phyloP scores from a whole-genome alignment of 2,113 vertebrate genomes.

The Callionymus lyra region DNA sequence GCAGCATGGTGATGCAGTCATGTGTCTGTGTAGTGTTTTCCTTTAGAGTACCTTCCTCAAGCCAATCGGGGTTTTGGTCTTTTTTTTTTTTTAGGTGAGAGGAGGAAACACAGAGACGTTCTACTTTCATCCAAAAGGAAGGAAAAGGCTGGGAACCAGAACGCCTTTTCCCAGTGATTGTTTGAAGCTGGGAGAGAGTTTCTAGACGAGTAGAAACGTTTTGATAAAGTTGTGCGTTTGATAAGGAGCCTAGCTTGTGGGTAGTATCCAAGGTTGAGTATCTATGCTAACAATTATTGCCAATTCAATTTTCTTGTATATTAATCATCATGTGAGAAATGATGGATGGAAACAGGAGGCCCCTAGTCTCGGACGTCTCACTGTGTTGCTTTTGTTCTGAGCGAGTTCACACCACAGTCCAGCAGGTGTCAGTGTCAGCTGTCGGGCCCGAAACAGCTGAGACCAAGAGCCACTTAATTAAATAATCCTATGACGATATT shows the following conservation, averaged over 20 bases:
- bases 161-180: slow-evolving; percentile 52
- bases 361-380: no score
- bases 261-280: no score
- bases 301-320: not conserved
- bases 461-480: not conserved
- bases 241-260: not conserved
- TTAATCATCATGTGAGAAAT: not conserved
- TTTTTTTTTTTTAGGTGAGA: slow-evolving; percentile 3
- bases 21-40: slow-evolving; percentile 5
- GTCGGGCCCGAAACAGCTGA: slow-evolving; percentile 1
- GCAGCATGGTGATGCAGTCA: slow-evolving; percentile 7
- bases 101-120: slow-evolving; percentile 32
- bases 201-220: slow-evolving; percentile 1
- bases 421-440: slow-evolving; percentile 3
- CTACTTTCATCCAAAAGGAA: slow-evolving; percentile 56
- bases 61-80: no score
- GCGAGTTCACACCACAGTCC: not conserved
- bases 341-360: not conserved
- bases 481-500: no score
- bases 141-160: slow-evolving; percentile 60
- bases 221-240: not conserved
- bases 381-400: not conserved
- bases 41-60: slow-evolving; percentile 1
- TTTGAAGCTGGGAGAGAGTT: slow-evolving; percentile 41
- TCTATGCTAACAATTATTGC: no score